phyloP scores from a whole-genome alignment of 1,140 invertebrate genomes.

The Musca domestica region DNA sequence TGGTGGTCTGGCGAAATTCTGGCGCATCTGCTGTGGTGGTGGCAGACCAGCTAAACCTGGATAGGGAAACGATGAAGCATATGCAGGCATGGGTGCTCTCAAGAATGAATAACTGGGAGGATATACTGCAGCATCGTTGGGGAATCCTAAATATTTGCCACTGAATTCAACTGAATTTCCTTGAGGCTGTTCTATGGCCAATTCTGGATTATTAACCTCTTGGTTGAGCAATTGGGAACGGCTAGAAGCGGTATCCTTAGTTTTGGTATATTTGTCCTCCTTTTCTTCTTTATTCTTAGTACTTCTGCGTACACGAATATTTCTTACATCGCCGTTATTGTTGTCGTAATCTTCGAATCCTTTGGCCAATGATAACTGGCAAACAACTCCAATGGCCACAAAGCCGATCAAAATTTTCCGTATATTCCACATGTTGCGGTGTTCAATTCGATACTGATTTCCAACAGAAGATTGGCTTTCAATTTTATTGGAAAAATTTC shows the following conservation, averaged over 20 bases:
- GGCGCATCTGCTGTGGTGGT: too few species aligned
- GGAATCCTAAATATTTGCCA: too few species aligned
- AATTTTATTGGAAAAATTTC: conserved; percentile 12
- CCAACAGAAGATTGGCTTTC: not conserved
- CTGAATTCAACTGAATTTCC: too few species aligned
- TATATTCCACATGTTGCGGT: conserved; percentile 1
- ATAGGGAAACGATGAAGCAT: too few species aligned
- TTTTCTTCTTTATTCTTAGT: not conserved
- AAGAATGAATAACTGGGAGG: too few species aligned
- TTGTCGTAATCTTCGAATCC: not conserved
- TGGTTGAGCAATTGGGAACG: not conserved
- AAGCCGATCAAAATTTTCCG: not conserved
- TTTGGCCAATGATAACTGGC: too few species aligned
- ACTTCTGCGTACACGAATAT: not conserved
- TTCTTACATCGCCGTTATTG: not conserved
- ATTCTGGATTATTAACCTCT: too few species aligned
- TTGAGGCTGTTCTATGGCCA: too few species aligned
- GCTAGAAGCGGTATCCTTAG: not conserved
- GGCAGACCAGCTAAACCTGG: too few species aligned
- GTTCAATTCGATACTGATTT: conserved; percentile 3
- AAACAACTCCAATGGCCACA: not conserved
- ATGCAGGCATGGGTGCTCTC: too few species aligned
- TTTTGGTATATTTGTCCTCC: not conserved
- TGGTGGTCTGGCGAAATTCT: too few species aligned
- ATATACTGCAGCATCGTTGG: too few species aligned